phyloP scores from a whole-genome alignment of 2,113 vertebrate genomes.

The Piprites chloris region DNA sequence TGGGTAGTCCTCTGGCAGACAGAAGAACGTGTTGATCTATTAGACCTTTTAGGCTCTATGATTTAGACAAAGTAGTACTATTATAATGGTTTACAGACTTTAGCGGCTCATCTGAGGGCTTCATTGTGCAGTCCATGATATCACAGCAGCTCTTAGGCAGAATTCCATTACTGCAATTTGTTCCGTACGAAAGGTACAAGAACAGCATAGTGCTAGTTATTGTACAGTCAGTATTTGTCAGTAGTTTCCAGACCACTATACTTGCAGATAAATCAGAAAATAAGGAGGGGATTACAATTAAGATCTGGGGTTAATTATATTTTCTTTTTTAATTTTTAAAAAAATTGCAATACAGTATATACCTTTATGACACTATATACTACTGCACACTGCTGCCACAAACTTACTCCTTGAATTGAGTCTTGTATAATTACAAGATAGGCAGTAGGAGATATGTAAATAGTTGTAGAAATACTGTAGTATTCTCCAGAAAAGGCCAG shows the following conservation, averaged over 20 bases:
- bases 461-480: not conserved
- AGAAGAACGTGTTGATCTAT: not conserved
- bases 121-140: not conserved
- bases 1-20: not conserved
- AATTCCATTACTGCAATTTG: not conserved
- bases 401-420: not conserved
- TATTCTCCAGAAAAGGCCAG: not conserved
- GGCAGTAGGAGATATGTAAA: not conserved
- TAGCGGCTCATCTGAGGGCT: not conserved
- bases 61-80: not conserved
- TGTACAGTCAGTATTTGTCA: not conserved
- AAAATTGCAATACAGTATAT: not conserved
- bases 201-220: not conserved
- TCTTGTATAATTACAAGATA: not conserved
- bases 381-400: not conserved
- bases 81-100: not conserved
- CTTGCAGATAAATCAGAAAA: not conserved
- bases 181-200: not conserved
- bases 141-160: not conserved
- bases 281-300: not conserved
- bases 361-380: not conserved
- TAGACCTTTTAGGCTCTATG: not conserved
- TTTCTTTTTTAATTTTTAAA: not conserved
- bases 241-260: not conserved
- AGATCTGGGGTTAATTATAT: not conserved